Evolutionary conservation across 2,797 vertebrate genomes (phyloP).

Genomic region (Halcyon chelicuti): DNA sequence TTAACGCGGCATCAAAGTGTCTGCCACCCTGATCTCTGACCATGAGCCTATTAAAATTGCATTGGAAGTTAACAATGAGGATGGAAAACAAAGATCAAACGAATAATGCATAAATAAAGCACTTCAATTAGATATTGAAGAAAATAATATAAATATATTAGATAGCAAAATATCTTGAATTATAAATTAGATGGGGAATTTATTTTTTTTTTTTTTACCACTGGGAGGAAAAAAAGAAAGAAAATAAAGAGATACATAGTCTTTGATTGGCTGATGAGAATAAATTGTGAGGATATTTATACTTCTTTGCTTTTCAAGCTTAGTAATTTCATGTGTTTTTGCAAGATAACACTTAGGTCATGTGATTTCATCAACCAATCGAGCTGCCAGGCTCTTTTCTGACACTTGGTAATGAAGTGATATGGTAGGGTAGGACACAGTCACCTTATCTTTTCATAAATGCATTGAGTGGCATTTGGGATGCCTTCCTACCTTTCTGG

Average conservation of each 20-base stretch:
- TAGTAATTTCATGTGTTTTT: constrained; percentile 50
- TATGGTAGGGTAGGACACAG: constrained; percentile 44
- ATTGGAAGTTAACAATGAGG: constrained; percentile 57
- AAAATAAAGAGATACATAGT: constrained; percentile 6
- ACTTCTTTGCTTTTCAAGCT: neutral
- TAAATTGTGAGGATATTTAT: constrained; percentile 17
- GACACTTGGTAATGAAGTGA: constrained; percentile 62
- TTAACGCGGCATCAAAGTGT: neutral
- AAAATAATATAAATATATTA: constrained; percentile 67
- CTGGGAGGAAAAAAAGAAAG: neutral
- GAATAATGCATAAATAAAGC: constrained; percentile 67
- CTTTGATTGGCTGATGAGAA: constrained; percentile 2
- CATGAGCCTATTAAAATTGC: constrained; percentile 62
- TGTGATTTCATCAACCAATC: constrained; percentile 67
- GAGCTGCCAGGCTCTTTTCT: constrained; percentile 2
- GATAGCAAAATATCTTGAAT: constrained; percentile 49
- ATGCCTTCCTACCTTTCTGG: constrained; percentile 50
- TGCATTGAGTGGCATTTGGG: constrained; percentile 55
- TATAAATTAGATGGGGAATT: constrained; percentile 31
- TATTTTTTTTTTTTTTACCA: neutral
- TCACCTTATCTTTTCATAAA: constrained; percentile 60
- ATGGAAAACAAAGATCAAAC: constrained; percentile 65
- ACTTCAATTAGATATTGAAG: constrained; percentile 57
- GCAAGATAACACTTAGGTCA: constrained; percentile 56
- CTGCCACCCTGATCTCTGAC: constrained; percentile 54